Evolutionary conservation across 2,888 invertebrate genomes (phyloP).

Genomic region (Lepidochitona cinerea): DNA sequence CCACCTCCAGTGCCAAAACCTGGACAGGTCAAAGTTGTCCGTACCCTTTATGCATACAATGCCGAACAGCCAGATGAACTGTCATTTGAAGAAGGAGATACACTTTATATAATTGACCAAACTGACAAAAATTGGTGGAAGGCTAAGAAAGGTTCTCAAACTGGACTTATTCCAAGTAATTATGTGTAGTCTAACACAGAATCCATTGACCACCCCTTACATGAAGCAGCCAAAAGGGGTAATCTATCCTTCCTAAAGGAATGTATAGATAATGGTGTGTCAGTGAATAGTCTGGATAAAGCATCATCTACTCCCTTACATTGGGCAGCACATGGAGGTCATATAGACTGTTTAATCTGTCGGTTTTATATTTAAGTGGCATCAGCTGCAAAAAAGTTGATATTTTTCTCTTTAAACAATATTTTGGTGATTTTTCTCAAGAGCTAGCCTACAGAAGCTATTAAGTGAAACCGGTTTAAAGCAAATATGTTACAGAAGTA

Average conservation of each 20-base stretch:
- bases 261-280: slow-evolving; percentile 76
- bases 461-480: too few species aligned
- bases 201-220: slow-evolving; percentile 76
- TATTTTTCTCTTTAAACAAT: too few species aligned
- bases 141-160: slow-evolving; percentile 74
- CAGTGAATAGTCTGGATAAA: slow-evolving; percentile 78
- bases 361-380: too few species aligned
- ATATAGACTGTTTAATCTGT: slow-evolving; percentile 75
- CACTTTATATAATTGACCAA: slow-evolving; percentile 76
- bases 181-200: slow-evolving; percentile 77
- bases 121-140: slow-evolving; percentile 75
- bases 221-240: slow-evolving; percentile 79
- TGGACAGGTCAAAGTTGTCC: slow-evolving; percentile 74
- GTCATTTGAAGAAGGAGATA: slow-evolving; percentile 78
- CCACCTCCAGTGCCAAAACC: slow-evolving; percentile 4
- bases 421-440: too few species aligned
- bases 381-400: too few species aligned
- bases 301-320: slow-evolving; percentile 79
- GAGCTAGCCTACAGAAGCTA: too few species aligned
- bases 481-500: too few species aligned
- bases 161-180: slow-evolving; percentile 77
- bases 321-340: slow-evolving; percentile 78
- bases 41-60: slow-evolving; percentile 75
- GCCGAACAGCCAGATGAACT: slow-evolving; percentile 76
- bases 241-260: slow-evolving; percentile 76